phyloP scores from a whole-genome alignment of 2,113 vertebrate genomes.

The Ariopsis seemanni region DNA sequence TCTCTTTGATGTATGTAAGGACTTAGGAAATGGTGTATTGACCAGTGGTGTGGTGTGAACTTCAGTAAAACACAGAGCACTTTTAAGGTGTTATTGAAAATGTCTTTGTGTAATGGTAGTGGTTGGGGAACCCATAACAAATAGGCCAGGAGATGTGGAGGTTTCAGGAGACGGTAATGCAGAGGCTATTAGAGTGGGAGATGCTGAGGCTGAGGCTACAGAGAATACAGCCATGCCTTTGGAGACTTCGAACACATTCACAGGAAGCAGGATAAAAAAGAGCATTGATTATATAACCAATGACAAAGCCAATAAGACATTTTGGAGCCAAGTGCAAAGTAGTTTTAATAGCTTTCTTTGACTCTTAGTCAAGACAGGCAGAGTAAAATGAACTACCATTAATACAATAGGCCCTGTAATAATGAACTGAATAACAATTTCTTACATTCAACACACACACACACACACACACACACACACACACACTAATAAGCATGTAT shows the following conservation, averaged over 20 bases:
- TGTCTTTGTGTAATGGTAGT: slow-evolving; percentile 4
- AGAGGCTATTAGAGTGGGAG: slow-evolving; percentile 7
- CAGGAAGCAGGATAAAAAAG: neutral
- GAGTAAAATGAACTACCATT: neutral
- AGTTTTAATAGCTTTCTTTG: neutral
- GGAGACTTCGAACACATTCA: neutral
- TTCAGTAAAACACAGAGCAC: slow-evolving; percentile 33
- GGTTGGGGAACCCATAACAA: neutral
- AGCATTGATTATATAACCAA: neutral
- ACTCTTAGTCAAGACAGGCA: neutral
- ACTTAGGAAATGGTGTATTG: slow-evolving; percentile 32
- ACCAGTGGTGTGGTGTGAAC: slow-evolving; percentile 14
- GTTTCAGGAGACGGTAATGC: neutral
- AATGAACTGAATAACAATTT: neutral
- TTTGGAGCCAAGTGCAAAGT: neutral
- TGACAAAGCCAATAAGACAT: neutral
- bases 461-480: too few relatives aligned
- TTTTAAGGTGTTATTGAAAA: slow-evolving; percentile 25
- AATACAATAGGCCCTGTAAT: neutral
- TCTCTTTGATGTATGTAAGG: slow-evolving; percentile 43
- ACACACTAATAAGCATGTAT: too few relatives aligned
- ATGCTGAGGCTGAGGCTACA: neutral
- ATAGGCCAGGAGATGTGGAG: neutral
- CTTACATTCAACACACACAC: too few relatives aligned
- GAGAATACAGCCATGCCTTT: neutral